Evolutionary conservation across 2,113 vertebrate species (phyloP), one percentile per base, ranked within the genome.

Genomic region (Ceyx melanurus): DNA sequence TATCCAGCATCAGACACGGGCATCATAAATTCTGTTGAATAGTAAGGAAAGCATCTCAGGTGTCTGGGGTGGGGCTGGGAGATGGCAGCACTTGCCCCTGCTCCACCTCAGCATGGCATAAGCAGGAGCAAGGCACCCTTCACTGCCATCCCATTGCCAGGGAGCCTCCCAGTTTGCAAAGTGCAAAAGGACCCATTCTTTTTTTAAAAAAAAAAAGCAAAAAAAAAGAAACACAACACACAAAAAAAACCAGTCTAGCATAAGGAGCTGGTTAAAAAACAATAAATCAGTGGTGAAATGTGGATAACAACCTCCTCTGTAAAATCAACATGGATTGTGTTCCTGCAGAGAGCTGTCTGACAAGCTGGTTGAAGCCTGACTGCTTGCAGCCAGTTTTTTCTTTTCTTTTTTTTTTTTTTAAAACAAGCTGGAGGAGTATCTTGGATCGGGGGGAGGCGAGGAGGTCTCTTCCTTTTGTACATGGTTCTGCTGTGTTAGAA

Each of bases 251-350:
- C 33, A 79, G 61, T 61, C 94, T 72, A 93, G 95, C 98, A 98
- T 98, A 98, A 97, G 98, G 98, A 98, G 97, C 98, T 98, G 97
- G 98, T 98, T 98, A 98, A 98, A 98, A 98, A 97, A 96, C 98
- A 98, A 98, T 98, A 98, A 98, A 98, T 98, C 98, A 98, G 97
- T 97, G 96, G 96, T 98, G 98, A 98, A 98, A 98, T 97, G 97
- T 97, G 98, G 98, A 98, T 97, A 98, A 97, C 98, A 98, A 98
- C 98, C 97, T 98, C 97, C 97, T 97, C 97, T 94, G 97, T 98
- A 98, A 98, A 98, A 98, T 98, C 98, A 98, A 98, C 98, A 98
- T 97, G 97, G 98, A 97, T 98, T 98, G 97, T 96, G 96, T 97
- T 98, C 97, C 97, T 97, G 97, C 97, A 95, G 97, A 97, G 97